Conservation (phyloP, 2,797 vertebrate genomes). For the Propithecus perrieri region DNA sequence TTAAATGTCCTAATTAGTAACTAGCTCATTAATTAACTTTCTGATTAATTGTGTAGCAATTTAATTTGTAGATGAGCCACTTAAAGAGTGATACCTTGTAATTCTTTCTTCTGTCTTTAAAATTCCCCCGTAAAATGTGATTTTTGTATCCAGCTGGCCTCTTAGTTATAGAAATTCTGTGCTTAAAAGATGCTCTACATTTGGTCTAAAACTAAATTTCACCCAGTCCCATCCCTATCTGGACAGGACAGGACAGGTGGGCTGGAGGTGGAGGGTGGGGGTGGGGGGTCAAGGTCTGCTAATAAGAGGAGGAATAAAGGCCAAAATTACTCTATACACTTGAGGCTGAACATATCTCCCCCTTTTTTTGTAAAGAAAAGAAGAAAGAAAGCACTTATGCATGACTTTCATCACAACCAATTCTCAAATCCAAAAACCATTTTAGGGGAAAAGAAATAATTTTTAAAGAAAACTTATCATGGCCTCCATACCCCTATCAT, state of each 20-base stretch:
- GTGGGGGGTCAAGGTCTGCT: neutral
- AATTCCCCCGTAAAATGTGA: constrained; percentile 80
- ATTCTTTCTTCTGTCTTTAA: constrained; percentile 84
- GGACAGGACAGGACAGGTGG: neutral
- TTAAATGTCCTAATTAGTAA: constrained; percentile 90
- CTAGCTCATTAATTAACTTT: constrained; percentile 91
- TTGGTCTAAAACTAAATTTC: constrained; percentile 52
- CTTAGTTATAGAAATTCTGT: constrained; percentile 45
- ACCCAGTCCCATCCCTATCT: neutral
- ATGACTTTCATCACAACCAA: constrained; percentile 19
- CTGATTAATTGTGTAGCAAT: constrained; percentile 90
- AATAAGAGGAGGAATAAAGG: neutral
- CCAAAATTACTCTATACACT: neutral
- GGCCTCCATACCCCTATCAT: constrained; percentile 66
- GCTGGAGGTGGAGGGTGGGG: neutral
- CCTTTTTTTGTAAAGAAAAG: neutral
- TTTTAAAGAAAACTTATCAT: constrained; percentile 62
- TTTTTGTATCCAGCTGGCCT: constrained; percentile 65
- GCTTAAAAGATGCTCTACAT: constrained; percentile 6
- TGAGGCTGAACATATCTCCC: constrained; percentile 25
- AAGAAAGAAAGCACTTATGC: constrained; percentile 25
- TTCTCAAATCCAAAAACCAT: constrained; percentile 30
- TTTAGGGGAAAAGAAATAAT: constrained; percentile 55
- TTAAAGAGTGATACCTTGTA: constrained; percentile 88
- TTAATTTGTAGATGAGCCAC: constrained; percentile 89